Evolutionary conservation across 1,140 invertebrate genomes (phyloP).

Genomic region (Nasonia giraulti): DNA sequence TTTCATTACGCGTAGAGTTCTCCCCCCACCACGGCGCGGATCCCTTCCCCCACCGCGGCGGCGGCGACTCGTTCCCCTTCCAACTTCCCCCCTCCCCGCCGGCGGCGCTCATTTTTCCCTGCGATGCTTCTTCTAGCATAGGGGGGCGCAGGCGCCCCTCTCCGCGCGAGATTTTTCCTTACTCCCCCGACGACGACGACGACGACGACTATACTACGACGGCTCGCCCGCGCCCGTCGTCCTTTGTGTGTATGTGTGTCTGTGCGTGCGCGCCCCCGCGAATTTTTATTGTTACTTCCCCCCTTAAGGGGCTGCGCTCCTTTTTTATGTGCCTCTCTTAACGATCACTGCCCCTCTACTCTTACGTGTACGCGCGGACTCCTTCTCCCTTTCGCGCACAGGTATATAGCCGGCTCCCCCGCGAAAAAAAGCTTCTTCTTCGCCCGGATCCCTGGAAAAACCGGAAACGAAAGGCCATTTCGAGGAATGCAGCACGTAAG

Average conservation of each 20-base stretch:
- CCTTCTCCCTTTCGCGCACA: not conserved
- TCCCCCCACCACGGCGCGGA: slow-evolving; percentile 54
- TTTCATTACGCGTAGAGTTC: slow-evolving; percentile 69
- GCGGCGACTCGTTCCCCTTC: not conserved
- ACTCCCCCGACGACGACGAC: slow-evolving; percentile 8
- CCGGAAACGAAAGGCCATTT: slow-evolving; percentile 38
- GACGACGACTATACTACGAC: not conserved
- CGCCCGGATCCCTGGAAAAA: slow-evolving; percentile 40
- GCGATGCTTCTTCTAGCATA: slow-evolving; percentile 4
- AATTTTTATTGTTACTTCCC: slow-evolving; percentile 74
- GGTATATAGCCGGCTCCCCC: slow-evolving; percentile 28
- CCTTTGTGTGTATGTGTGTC: slow-evolving; percentile 19
- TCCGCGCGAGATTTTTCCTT: slow-evolving; percentile 47
- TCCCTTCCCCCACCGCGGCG: not conserved
- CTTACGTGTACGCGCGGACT: slow-evolving; percentile 8
- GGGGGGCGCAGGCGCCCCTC: slow-evolving; percentile 10
- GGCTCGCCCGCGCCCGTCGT: slow-evolving; percentile 20
- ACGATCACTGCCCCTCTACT: slow-evolving; percentile 59
- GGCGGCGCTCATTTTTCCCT: slow-evolving; percentile 29
- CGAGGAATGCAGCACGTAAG: slow-evolving; percentile 26
- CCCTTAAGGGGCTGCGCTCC: not conserved
- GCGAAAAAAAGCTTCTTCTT: slow-evolving; percentile 36
- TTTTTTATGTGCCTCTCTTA: slow-evolving; percentile 61
- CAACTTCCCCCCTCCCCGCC: not conserved
- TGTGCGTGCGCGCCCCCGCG: slow-evolving; percentile 55